Conservation (phyloP, 2,113 vertebrate genomes). For the Tretioscincus oriximinensis region DNA sequence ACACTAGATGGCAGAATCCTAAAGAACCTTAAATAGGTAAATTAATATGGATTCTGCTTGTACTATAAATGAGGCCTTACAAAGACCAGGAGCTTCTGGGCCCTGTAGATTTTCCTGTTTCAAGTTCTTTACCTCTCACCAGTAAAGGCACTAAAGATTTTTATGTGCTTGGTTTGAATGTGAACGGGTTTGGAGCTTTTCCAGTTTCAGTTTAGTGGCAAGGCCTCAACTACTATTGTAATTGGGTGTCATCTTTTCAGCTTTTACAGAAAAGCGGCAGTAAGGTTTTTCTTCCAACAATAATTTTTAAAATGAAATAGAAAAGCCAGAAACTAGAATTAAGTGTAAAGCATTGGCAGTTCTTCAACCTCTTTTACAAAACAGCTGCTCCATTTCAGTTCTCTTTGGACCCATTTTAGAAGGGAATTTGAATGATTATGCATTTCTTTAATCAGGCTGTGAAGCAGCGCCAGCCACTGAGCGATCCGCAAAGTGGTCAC, state of each 20-base stretch:
- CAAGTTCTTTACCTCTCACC: neutral
- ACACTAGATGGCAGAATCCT: no score
- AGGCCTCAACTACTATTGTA: neutral
- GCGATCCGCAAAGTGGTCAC: no score
- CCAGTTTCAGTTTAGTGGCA: neutral
- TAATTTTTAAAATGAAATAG: conserved; percentile 4
- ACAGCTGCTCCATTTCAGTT: neutral
- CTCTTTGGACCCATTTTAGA: neutral
- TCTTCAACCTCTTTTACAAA: neutral
- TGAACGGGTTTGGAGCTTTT: neutral
- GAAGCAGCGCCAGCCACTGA: no score
- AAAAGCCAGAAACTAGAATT: neutral
- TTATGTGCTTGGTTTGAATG: neutral
- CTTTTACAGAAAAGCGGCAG: conserved; percentile 2
- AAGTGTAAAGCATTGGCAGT: neutral
- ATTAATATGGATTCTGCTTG: neutral
- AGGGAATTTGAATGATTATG: conserved; percentile 7
- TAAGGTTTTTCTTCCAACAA: neutral
- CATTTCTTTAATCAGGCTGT: neutral
- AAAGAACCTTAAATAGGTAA: neutral
- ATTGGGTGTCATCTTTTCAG: neutral
- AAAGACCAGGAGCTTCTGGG: neutral
- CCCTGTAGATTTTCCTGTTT: neutral
- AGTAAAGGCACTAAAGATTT: neutral
- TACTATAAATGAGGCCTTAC: neutral